Conservation (phyloP, 2,888 invertebrate genomes). For the Fragum sueziense region DNA sequence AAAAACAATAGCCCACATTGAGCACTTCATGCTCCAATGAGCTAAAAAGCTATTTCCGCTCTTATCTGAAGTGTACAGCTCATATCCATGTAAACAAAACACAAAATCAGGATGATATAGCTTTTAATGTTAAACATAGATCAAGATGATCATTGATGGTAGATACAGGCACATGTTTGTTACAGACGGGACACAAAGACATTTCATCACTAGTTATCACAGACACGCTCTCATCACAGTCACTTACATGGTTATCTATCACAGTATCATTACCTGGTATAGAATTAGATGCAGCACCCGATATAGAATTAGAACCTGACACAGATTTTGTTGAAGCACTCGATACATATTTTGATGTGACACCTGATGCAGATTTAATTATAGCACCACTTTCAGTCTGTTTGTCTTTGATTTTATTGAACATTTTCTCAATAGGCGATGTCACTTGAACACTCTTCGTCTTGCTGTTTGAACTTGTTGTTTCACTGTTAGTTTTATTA, state of each 20-base stretch:
- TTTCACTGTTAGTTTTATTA: background rate
- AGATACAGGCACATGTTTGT: conserved; percentile 50
- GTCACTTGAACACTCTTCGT: conserved; percentile 21
- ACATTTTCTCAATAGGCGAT: conserved; percentile 53
- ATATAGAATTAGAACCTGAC: too few relatives aligned
- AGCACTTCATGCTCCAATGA: too few relatives aligned
- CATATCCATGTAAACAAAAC: background rate
- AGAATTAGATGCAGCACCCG: background rate
- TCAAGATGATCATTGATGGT: conserved; percentile 76
- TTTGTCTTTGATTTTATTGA: conserved; percentile 32
- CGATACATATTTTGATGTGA: background rate
- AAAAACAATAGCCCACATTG: too few relatives aligned
- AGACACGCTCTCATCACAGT: background rate
- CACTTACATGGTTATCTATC: background rate
- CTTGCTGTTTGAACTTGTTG: background rate
- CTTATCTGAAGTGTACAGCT: background rate
- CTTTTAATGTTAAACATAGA: conserved; percentile 62
- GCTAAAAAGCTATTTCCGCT: background rate
- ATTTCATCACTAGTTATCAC: conserved; percentile 10
- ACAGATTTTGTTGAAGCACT: background rate
- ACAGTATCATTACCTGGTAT: background rate
- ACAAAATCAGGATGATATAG: conserved; percentile 25
- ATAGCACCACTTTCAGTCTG: conserved; percentile 1
- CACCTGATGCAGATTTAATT: too few relatives aligned
- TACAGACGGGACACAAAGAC: conserved; percentile 74